Evolutionary conservation across 2,888 invertebrate species (phyloP).

Genomic region (Nemapogon koenigi): DNA sequence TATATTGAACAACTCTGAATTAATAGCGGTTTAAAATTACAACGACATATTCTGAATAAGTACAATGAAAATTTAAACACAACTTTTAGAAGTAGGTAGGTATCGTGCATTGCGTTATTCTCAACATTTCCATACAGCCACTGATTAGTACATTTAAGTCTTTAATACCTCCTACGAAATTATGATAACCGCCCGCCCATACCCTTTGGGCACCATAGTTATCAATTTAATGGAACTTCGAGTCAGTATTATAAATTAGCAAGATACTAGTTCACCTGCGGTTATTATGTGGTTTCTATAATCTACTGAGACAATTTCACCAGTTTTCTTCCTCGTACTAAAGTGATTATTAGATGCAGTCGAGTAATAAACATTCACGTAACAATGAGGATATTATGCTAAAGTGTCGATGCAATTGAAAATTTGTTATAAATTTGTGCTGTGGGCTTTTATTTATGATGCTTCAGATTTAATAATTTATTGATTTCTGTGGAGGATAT

Average conservation of each 20-base stretch:
- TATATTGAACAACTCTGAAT: too few species aligned
- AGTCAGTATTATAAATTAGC: slow-evolving; percentile 13
- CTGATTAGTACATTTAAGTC: too few species aligned
- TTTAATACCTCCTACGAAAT: slow-evolving; percentile 17
- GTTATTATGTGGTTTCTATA: slow-evolving; percentile 25
- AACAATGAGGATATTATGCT: slow-evolving; percentile 14
- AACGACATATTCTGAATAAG: too few species aligned
- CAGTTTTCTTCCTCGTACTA: slow-evolving; percentile 19
- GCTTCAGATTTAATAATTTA: too few species aligned
- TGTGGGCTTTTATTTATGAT: too few species aligned
- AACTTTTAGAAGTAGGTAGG: too few species aligned
- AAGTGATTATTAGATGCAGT: slow-evolving; percentile 18
- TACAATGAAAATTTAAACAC: too few species aligned
- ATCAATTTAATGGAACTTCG: slow-evolving; percentile 8
- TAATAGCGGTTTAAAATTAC: too few species aligned
- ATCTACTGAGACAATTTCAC: slow-evolving; percentile 20
- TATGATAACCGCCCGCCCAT: slow-evolving; percentile 13
- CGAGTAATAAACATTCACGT: slow-evolving; percentile 15
- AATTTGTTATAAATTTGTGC: not conserved
- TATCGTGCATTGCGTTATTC: too few species aligned
- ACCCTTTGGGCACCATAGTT: slow-evolving; percentile 9
- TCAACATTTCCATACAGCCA: too few species aligned
- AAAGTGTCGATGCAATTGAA: not conserved
- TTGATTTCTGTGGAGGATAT: too few species aligned
- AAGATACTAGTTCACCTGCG: slow-evolving; percentile 15